Conservation (phyloP, 2,888 invertebrate genomes). For the Halictus ligatus region DNA sequence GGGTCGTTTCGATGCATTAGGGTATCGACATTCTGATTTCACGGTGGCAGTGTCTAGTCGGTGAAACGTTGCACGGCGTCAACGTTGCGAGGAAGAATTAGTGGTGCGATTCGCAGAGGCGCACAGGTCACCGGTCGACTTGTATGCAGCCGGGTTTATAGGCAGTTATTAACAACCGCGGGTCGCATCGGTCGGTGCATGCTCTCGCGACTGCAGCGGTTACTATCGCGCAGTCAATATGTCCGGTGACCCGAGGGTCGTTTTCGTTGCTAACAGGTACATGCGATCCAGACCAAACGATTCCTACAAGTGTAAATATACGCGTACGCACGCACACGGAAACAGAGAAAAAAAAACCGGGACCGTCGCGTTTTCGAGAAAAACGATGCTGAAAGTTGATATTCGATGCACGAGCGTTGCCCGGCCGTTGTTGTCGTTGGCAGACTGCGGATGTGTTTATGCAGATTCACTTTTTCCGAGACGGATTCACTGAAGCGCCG, state of each 20-base stretch:
- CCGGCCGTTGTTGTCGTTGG: constrained; percentile 1
- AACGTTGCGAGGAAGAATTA: constrained; percentile 14
- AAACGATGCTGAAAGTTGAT: not conserved
- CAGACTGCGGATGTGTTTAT: constrained; percentile 11
- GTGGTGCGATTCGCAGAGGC: constrained; percentile 20
- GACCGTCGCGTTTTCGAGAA: not conserved
- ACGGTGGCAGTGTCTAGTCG: not conserved
- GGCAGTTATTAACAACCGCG: constrained; percentile 34
- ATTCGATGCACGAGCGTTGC: not conserved
- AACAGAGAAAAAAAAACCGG: not conserved
- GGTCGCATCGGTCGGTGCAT: constrained; percentile 21
- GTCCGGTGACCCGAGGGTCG: constrained; percentile 29
- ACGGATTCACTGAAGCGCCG: not conserved
- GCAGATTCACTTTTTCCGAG: not conserved
- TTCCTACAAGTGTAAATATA: not conserved
- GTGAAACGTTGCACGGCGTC: not conserved
- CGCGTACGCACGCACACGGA: not conserved
- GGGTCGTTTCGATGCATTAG: not conserved
- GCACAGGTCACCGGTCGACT: constrained; percentile 25
- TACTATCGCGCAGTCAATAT: constrained; percentile 41
- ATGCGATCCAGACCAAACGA: constrained; percentile 7
- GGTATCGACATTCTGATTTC: constrained; percentile 7
- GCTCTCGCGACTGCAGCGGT: constrained; percentile 24
- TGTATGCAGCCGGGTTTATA: constrained; percentile 30
- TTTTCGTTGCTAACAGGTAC: constrained; percentile 36